Conservation (phyloP, 2,888 invertebrate species). For the Dascillus cervinus region DNA sequence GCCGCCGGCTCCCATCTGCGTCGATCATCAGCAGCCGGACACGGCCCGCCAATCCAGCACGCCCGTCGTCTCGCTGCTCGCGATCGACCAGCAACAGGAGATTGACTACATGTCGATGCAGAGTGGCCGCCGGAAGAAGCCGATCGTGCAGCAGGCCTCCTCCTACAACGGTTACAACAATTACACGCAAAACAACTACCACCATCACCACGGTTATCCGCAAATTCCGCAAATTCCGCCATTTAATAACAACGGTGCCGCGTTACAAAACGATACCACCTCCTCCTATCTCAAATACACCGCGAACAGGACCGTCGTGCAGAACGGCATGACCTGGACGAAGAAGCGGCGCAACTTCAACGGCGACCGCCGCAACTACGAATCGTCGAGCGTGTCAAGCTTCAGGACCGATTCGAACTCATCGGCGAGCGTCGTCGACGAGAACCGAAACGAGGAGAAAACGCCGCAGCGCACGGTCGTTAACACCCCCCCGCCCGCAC, state of each 20-base stretch:
- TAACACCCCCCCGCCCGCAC: slow-evolving; percentile 12
- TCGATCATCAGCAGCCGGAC: slow-evolving; percentile 12
- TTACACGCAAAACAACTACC: neutral
- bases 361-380: slow-evolving; percentile 15
- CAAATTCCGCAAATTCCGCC: neutral
- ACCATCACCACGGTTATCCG: neutral
- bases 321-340: slow-evolving; percentile 4
- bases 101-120: slow-evolving; percentile 39
- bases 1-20: too few relatives aligned
- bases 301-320: neutral
- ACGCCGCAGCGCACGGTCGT: slow-evolving; percentile 7
- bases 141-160: slow-evolving; percentile 8
- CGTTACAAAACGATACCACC: neutral
- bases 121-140: slow-evolving; percentile 33
- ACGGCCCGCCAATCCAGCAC: slow-evolving; percentile 31
- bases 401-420: slow-evolving; percentile 32
- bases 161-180: neutral
- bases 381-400: slow-evolving; percentile 26
- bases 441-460: slow-evolving; percentile 14
- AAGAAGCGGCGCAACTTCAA: slow-evolving; percentile 5
- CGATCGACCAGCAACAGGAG: slow-evolving; percentile 37
- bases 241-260: neutral
- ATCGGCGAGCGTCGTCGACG: slow-evolving; percentile 26
- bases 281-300: neutral
- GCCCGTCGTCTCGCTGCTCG: slow-evolving; percentile 38